phyloP scores from a whole-genome alignment of 2,888 invertebrate genomes.

The Pristionchus mayeri region DNA sequence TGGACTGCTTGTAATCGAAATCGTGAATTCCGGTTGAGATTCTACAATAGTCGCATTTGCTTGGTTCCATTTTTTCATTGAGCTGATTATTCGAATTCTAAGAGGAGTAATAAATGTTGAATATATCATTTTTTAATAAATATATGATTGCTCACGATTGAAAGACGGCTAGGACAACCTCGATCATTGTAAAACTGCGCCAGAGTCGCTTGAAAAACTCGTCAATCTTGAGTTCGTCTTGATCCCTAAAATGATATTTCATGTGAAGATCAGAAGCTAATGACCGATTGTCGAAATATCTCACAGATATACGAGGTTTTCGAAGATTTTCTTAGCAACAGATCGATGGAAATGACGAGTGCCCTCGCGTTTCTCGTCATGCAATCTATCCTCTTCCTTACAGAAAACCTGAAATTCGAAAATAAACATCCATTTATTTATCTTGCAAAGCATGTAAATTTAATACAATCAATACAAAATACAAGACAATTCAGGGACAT shows the following conservation, averaged over 20 bases:
- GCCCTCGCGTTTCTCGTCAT: not conserved
- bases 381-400: not conserved
- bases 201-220: slow-evolving; percentile 9
- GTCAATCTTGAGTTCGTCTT: not conserved
- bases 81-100: too few species aligned
- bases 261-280: not conserved
- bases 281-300: too few species aligned
- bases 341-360: not conserved
- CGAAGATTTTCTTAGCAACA: not conserved
- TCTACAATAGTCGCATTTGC: too few species aligned
- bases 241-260: not conserved
- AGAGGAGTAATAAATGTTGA: too few species aligned
- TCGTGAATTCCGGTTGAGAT: not conserved
- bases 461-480: not conserved
- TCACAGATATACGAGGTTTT: slow-evolving; percentile 5
- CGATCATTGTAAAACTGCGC: not conserved
- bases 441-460: not conserved
- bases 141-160: not conserved
- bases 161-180: not conserved
- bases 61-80: too few species aligned
- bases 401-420: not conserved
- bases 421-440: too few species aligned
- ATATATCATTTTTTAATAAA: too few species aligned
- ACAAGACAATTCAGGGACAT: too few species aligned
- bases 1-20: not conserved